Evolutionary conservation across 2,888 invertebrate genomes (phyloP).

Genomic region (Ariolimax columbianus): DNA sequence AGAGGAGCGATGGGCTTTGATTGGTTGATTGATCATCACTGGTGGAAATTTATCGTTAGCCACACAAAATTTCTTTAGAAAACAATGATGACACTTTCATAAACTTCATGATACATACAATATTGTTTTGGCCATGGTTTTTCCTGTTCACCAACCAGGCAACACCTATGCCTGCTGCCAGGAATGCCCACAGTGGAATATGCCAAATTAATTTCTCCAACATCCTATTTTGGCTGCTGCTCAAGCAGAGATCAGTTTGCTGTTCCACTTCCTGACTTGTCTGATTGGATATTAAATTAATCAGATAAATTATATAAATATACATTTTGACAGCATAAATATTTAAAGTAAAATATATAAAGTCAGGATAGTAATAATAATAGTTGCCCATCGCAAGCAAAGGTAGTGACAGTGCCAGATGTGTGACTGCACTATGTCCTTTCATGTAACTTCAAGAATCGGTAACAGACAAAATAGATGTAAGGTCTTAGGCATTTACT

Average conservation of each 20-base stretch:
- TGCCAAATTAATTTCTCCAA: slow-evolving; percentile 23
- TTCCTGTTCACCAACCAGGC: slow-evolving; percentile 50
- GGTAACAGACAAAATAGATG: no score
- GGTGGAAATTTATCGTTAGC: no score
- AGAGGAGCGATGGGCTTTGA: no score
- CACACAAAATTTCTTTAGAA: no score
- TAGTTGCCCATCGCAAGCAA: no score
- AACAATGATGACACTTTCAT: no score
- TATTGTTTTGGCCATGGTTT: not conserved
- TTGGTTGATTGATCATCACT: no score
- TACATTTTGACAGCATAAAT: not conserved
- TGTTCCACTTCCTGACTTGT: not conserved
- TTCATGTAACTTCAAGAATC: no score
- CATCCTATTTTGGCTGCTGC: not conserved
- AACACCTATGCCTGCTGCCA: slow-evolving; percentile 46
- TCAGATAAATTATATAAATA: not conserved
- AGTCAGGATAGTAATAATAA: no score
- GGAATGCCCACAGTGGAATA: slow-evolving; percentile 47
- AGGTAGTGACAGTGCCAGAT: no score
- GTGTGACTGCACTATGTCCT: no score
- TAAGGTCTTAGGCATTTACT: no score
- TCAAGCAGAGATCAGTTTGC: not conserved
- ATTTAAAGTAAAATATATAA: not conserved
- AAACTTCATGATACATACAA: not conserved
- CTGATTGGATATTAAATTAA: not conserved